Evolutionary conservation across 2,113 vertebrate genomes (phyloP).

Genomic region (Thamnaconus septentrionalis): DNA sequence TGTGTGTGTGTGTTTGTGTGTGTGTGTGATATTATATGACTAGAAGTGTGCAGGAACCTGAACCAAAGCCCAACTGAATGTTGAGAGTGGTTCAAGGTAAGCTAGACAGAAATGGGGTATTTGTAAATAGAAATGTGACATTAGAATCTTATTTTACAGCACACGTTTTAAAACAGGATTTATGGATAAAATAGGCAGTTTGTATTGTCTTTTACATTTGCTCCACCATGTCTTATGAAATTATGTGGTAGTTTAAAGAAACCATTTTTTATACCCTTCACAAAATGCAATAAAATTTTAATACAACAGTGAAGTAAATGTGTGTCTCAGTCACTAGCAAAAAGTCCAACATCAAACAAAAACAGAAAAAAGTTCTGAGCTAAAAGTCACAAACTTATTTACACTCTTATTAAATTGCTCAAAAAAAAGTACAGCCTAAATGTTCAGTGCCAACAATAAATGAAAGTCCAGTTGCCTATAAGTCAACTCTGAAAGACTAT

Average conservation of each 20-base stretch:
- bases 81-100: not conserved
- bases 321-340: too few species aligned
- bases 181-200: conserved; percentile 51
- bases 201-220: conserved; percentile 76
- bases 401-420: too few species aligned
- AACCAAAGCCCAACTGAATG: not conserved
- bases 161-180: conserved; percentile 66
- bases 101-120: too few species aligned
- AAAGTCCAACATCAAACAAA: too few species aligned
- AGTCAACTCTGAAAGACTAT: too few species aligned
- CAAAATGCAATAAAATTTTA: conserved; percentile 79
- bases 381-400: too few species aligned
- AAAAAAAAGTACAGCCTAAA: too few species aligned
- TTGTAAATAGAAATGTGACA: too few species aligned
- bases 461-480: too few species aligned
- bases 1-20: not conserved
- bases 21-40: not conserved
- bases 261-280: conserved; percentile 86
- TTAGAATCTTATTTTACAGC: not conserved
- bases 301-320: conserved; percentile 10
- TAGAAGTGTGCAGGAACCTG: not conserved
- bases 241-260: conserved; percentile 82
- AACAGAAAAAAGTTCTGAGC: too few species aligned
- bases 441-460: too few species aligned
- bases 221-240: conserved; percentile 75